Percentiles rank a stretch among this genome's conserved stretches.
Evolutionary conservation across 2,797 vertebrate species (phyloP).

Genomic region (Sitta carolinensis): DNA sequence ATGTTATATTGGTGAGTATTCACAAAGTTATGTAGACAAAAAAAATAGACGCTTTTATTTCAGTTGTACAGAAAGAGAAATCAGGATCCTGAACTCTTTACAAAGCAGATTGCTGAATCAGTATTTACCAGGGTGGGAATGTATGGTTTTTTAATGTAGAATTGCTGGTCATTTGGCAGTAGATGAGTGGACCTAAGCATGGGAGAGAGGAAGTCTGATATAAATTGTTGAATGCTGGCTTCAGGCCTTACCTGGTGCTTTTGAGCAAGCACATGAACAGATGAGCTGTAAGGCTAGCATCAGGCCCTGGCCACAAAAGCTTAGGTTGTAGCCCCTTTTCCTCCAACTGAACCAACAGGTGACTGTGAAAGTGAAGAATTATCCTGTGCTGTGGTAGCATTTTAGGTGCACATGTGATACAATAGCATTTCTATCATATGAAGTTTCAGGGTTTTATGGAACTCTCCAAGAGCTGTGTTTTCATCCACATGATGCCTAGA

Average conservation of each 20-base stretch:
- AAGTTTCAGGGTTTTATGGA: background rate
- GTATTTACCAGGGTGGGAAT: background rate
- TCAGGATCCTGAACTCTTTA: background rate
- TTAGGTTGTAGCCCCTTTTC: background rate
- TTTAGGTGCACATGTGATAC: background rate
- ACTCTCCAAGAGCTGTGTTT: background rate
- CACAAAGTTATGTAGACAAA: background rate
- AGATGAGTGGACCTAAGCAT: background rate
- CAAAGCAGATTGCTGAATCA: background rate
- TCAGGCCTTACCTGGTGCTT: background rate
- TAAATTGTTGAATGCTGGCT: background rate
- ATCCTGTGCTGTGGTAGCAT: background rate
- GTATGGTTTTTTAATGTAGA: background rate
- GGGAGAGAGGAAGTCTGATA: background rate
- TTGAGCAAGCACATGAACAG: fast-evolving
- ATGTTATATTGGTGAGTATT: background rate
- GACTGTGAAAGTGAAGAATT: background rate
- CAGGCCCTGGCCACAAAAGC: background rate
- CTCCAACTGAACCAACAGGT: background rate
- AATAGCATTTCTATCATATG: background rate
- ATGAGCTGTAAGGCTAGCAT: background rate
- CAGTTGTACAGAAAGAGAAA: background rate
- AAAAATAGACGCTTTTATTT: background rate
- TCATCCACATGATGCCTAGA: fast-evolving
- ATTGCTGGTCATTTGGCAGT: background rate